Conservation (phyloP, 1,140 invertebrate species). For the Hormaphis cornu region DNA sequence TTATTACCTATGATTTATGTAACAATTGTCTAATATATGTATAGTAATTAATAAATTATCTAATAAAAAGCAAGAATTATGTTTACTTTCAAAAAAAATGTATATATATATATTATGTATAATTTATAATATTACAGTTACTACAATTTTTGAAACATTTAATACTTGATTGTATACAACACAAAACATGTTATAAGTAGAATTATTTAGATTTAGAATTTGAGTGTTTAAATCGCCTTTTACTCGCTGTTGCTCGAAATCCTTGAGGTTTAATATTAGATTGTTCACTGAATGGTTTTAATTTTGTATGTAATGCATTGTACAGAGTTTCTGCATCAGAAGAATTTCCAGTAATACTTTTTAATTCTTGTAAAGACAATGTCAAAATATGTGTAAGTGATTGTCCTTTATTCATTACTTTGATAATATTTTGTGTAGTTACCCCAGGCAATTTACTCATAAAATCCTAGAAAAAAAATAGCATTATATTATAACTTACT, state of each 20-base stretch:
- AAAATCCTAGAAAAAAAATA: slow-evolving; percentile 56
- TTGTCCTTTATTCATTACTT: slow-evolving; percentile 66
- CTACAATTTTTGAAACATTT: too few species aligned
- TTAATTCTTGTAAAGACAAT: slow-evolving; percentile 36
- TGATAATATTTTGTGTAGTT: slow-evolving; percentile 72
- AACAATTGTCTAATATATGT: too few species aligned
- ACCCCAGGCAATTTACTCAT: slow-evolving; percentile 83
- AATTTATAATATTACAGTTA: too few species aligned
- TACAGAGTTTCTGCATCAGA: slow-evolving; percentile 35
- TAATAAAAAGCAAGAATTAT: too few species aligned
- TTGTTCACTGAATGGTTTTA: slow-evolving; percentile 7
- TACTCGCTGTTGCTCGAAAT: slow-evolving; percentile 26
- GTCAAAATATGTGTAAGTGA: slow-evolving; percentile 56
- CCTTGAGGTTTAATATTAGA: background rate
- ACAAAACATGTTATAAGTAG: background rate
- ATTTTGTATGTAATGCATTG: slow-evolving; percentile 36
- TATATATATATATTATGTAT: too few species aligned
- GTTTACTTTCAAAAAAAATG: too few species aligned
- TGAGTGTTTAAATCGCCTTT: slow-evolving; percentile 7
- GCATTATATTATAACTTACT: background rate
- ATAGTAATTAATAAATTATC: too few species aligned
- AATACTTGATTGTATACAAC: too few species aligned
- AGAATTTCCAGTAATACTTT: slow-evolving; percentile 34
- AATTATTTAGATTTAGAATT: slow-evolving; percentile 1
- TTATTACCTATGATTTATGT: too few species aligned